A percentile compares a stretch with the other conserved stretches of the same genome.
These are phyloP conservation scores for Trypoxylon attenuatum DNA, from an alignment of 2,888 invertebrate species.

Conservation along the genomic window DNA sequence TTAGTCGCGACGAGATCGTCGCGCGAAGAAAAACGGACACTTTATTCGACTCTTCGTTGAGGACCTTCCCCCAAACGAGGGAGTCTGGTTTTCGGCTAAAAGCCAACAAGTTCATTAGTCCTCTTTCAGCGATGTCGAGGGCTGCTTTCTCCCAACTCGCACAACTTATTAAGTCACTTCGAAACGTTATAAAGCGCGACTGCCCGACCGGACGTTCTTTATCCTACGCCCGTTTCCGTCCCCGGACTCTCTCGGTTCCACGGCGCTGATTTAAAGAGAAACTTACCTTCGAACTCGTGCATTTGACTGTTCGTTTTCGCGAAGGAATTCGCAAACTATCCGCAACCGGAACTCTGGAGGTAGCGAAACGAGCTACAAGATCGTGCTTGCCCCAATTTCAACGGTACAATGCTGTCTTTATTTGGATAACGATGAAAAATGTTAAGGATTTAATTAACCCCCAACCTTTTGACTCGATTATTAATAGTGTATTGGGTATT, in stretches of 20 bases:
- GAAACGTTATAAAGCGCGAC: conserved; percentile 36
- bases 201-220: conserved; percentile 2
- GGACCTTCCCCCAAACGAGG: conserved; percentile 39
- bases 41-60: conserved; percentile 41
- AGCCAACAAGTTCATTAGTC: conserved; percentile 50
- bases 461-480: too few species aligned
- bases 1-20: background rate
- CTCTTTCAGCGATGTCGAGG: conserved; percentile 37
- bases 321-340: background rate
- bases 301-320: too few species aligned
- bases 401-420: too few species aligned
- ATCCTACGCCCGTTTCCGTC: too few species aligned
- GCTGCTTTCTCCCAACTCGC: conserved; percentile 20
- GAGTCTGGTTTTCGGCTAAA: conserved; percentile 35
- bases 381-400: too few species aligned
- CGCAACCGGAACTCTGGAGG: too few species aligned
- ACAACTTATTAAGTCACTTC: conserved; percentile 42
- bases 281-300: background rate
- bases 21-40: conserved; percentile 23
- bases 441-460: too few species aligned
- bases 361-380: too few species aligned
- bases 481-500: too few species aligned
- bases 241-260: too few species aligned
- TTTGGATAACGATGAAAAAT: too few species aligned
- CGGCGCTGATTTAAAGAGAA: conserved; percentile 19